phyloP scores from a whole-genome alignment of 2,888 invertebrate species.

The Listrodromus nycthemerus region DNA sequence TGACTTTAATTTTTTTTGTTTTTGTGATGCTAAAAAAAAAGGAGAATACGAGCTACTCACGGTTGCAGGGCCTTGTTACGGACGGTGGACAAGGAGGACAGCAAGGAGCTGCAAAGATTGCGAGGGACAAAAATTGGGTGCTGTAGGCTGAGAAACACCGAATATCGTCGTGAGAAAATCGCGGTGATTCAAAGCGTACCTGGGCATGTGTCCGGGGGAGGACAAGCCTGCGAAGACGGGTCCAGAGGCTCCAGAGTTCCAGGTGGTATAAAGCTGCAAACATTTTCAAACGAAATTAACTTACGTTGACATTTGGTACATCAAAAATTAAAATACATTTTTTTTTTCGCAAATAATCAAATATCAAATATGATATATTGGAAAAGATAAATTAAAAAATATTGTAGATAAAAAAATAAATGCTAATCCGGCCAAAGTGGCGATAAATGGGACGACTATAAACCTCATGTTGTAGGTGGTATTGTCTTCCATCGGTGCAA shows the following conservation, averaged over 20 bases:
- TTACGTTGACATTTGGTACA: too few species aligned
- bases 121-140: slow-evolving; percentile 33
- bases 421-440: neutral
- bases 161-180: slow-evolving; percentile 33
- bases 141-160: slow-evolving; percentile 8
- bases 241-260: slow-evolving; percentile 76
- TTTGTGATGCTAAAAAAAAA: slow-evolving; percentile 43
- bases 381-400: too few species aligned
- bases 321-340: too few species aligned
- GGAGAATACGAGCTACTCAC: slow-evolving; percentile 67
- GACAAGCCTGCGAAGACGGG: slow-evolving; percentile 57
- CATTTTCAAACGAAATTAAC: neutral
- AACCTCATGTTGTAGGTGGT: slow-evolving; percentile 88
- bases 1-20: slow-evolving; percentile 1
- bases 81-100: slow-evolving; percentile 68
- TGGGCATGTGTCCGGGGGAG: slow-evolving; percentile 63
- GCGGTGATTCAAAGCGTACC: slow-evolving; percentile 38
- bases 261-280: slow-evolving; percentile 77
- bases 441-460: neutral
- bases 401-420: too few species aligned
- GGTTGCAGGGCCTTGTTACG: slow-evolving; percentile 71
- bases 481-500: slow-evolving; percentile 85
- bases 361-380: too few species aligned
- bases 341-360: too few species aligned
- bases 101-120: slow-evolving; percentile 63